Percentiles rank a stretch among this genome's conserved stretches.
Evolutionary conservation across 2,888 invertebrate species (phyloP).

Genomic region (Mythimna vitellina): DNA sequence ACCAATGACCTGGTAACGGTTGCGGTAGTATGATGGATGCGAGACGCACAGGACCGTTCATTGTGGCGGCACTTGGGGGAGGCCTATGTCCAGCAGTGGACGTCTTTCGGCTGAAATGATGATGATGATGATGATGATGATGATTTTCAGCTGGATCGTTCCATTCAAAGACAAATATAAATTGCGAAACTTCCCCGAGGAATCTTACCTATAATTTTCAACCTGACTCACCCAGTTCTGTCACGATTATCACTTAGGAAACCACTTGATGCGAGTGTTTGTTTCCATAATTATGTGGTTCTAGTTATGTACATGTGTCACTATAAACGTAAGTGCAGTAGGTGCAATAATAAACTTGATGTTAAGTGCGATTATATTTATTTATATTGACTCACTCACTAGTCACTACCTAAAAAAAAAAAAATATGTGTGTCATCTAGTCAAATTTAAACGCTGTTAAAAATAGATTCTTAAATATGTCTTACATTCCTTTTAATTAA

Average conservation of each 20-base stretch:
- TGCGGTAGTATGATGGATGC: too few species aligned
- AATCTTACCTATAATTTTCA: conserved; percentile 18
- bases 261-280: conserved; percentile 46
- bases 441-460: not conserved
- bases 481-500: not conserved
- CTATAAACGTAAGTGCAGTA: conserved; percentile 14
- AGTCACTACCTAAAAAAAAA: not conserved
- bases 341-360: conserved; percentile 23
- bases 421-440: not conserved
- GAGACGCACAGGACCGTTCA: too few species aligned
- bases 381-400: not conserved
- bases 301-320: conserved; percentile 23
- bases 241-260: conserved; percentile 36
- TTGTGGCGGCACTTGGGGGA: too few species aligned
- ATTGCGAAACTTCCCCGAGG: conserved; percentile 8
- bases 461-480: not conserved
- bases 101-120: too few species aligned
- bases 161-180: conserved; percentile 7
- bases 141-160: too few species aligned
- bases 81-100: too few species aligned
- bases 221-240: conserved; percentile 35
- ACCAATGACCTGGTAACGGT: too few species aligned
- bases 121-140: too few species aligned
- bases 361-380: not conserved
- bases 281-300: conserved; percentile 50